These are phyloP conservation scores for Epinotia ramella DNA, from an alignment of 2,888 invertebrate genomes.

Conservation along the genomic window DNA sequence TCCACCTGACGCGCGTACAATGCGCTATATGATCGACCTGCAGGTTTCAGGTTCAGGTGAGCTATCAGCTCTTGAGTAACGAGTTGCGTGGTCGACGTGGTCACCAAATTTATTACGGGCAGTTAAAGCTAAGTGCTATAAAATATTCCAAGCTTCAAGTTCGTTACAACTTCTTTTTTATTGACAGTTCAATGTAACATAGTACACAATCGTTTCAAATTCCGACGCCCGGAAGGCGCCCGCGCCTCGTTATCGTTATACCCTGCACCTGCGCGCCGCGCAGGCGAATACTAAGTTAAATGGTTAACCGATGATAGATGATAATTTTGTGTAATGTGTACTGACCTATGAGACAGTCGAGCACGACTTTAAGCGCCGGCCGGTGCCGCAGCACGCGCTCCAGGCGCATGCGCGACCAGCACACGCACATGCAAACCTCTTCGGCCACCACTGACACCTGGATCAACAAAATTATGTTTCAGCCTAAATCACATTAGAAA, in stretches of 20 bases:
- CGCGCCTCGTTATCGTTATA: too few species aligned
- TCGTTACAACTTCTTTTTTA: too few species aligned
- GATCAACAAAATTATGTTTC: slow-evolving; percentile 20
- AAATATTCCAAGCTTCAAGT: background rate
- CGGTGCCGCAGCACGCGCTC: slow-evolving; percentile 90
- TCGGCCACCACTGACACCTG: slow-evolving; percentile 92
- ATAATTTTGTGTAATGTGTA: slow-evolving; percentile 33
- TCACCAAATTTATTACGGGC: background rate
- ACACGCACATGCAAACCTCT: slow-evolving; percentile 90
- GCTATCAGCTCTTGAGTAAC: background rate
- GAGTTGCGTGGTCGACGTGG: background rate
- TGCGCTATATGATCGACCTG: too few species aligned
- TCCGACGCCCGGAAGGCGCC: too few species aligned
- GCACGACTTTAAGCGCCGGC: slow-evolving; percentile 90
- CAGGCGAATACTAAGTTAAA: too few species aligned
- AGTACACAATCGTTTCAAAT: too few species aligned
- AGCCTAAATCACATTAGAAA: background rate
- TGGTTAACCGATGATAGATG: too few species aligned
- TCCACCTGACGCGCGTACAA: too few species aligned
- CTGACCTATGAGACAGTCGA: slow-evolving; percentile 91
- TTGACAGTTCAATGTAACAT: too few species aligned
- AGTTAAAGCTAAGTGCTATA: slow-evolving; percentile 6
- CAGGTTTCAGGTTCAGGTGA: too few species aligned
- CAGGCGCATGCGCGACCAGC: slow-evolving; percentile 92
- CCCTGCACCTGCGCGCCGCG: too few species aligned